Base-by-base conservation (phyloP, 2,113 vertebrate genomes). In the Pungitius pungitius region DNA sequence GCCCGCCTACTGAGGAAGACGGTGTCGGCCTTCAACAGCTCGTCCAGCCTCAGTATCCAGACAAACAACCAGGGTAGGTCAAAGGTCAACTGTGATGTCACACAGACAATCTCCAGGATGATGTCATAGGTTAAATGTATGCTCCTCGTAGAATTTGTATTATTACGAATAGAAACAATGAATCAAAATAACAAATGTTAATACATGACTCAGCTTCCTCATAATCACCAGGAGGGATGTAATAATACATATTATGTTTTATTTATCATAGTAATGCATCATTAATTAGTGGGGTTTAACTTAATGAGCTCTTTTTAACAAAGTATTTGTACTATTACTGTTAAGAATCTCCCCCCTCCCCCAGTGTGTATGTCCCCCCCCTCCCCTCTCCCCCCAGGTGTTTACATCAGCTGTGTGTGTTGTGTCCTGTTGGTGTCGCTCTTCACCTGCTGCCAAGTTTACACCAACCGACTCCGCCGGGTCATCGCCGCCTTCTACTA, bases 11-110 rank as follows among this genome's bases (percentile, higher is more conserved):
- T 98, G 43, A 91, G 89, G 0, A 91, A 78, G 63, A 95, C 95
- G 1, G 73, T 99, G 0, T 92, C 94, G 0, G 95, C 93, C 58
- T 94, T 98, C 73, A 96, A 98, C 88, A 92, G 88, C 27, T 94
- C 96, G 3, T 92, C 93, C 0, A 75, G 78, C 15, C 26, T 88
- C 0, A 42, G 47, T 0, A 1, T 96, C 66, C 82, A 94, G 15
- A 85, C 90, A 0, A 92, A 90, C 73, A 98, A 96, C 83, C 20
- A 72, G 0, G 77, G 96, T 97, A 85, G 85, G 86, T 67, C 52
- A 45, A 13, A 56, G 54, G 54, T 33, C 54, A 56, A 22, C 49
- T 51, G 8, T 45, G 42, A 45, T 11, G 37, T 6, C 37, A 39
- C 37, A 10, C 47, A 51, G n/a, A 30, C 30, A 30, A 30, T 3